These are phyloP conservation scores for Lepus timidus DNA, from an alignment of 2,113 vertebrate species.

Conservation along the genomic window DNA sequence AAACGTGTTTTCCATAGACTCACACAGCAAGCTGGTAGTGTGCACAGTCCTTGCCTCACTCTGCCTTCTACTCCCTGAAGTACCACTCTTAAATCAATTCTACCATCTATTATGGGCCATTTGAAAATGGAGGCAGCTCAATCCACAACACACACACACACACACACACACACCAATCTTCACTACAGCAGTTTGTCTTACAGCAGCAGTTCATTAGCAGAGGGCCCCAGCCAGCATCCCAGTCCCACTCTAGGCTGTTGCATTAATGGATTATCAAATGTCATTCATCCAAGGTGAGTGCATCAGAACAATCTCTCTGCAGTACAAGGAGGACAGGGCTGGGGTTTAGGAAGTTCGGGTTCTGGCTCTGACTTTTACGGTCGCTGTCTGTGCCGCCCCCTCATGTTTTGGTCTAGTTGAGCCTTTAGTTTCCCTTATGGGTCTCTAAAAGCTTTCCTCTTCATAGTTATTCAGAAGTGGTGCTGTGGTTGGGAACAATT, in stretches of 20 bases:
- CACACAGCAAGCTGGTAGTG: background rate
- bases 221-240: background rate
- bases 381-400: no score
- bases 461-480: constrained; percentile 32
- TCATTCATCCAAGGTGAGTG: background rate
- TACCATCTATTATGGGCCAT: background rate
- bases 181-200: background rate
- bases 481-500: constrained; percentile 56
- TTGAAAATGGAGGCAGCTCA: background rate
- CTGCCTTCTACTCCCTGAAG: background rate
- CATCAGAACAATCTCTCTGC: background rate
- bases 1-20: background rate
- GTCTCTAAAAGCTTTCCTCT: constrained; percentile 3
- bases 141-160: background rate
- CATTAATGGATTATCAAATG: background rate
- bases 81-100: no score
- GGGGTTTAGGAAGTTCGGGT: background rate
- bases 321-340: background rate
- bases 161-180: background rate
- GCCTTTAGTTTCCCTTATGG: background rate
- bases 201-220: background rate
- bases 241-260: background rate
- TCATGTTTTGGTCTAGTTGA: background rate
- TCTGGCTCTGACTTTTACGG: background rate
- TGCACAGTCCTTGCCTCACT: background rate